phyloP scores from a whole-genome alignment of 2,888 invertebrate species.

The Alloplasta piceator region DNA sequence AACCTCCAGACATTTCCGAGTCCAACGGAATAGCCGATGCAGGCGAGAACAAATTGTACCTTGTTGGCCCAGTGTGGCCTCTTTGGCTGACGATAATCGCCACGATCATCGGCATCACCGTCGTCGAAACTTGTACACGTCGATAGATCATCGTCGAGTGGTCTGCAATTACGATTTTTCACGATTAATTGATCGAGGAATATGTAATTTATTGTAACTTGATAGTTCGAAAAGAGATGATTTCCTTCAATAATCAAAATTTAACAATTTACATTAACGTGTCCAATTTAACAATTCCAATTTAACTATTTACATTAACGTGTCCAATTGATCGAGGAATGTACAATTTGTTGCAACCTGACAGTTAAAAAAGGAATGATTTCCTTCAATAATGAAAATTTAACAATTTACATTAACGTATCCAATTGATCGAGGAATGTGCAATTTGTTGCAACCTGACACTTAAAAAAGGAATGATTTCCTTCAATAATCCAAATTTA shows the following conservation, averaged over 20 bases:
- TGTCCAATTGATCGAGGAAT: neutral
- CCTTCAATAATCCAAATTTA: too few species aligned
- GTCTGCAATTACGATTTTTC: slow-evolving; percentile 84
- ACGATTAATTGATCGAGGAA: neutral
- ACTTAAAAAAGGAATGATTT: neutral
- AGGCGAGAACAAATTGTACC: slow-evolving; percentile 94
- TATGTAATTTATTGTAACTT: neutral
- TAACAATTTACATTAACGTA: too few species aligned
- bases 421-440: neutral
- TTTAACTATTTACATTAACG: too few species aligned
- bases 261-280: too few species aligned
- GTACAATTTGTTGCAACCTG: neutral
- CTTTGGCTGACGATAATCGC: slow-evolving; percentile 88
- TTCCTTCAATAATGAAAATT: too few species aligned
- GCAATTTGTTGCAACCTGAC: neutral
- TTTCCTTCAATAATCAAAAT: too few species aligned
- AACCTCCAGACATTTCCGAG: slow-evolving; percentile 96
- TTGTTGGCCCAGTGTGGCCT: slow-evolving; percentile 95
- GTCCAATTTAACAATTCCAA: too few species aligned
- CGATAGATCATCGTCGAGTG: slow-evolving; percentile 89
- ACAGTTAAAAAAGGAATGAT: neutral
- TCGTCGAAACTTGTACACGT: slow-evolving; percentile 92
- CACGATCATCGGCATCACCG: slow-evolving; percentile 85
- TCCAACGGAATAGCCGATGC: slow-evolving; percentile 95
- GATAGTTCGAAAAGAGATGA: neutral